A percentile compares a stretch with the other conserved stretches of the same genome.
Conservation (phyloP, 2,113 vertebrate species). For the Zosterops pallidus region DNA sequence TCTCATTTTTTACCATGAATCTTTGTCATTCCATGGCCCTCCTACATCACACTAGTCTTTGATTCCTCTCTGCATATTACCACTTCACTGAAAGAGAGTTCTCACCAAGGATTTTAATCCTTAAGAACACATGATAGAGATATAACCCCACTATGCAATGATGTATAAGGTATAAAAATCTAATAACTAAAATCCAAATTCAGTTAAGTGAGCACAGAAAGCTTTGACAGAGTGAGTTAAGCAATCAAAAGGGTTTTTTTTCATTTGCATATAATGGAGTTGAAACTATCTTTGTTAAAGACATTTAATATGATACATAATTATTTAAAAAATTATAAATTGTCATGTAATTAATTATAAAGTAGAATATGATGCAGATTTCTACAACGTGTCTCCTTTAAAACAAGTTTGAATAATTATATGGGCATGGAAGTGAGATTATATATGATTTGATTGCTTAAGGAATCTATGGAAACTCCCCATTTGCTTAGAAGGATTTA, state of each 20-base stretch:
- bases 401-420: neutral
- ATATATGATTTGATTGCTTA: neutral
- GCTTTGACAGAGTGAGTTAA: neutral
- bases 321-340: neutral
- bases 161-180: neutral
- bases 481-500: neutral
- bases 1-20: neutral
- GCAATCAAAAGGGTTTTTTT: neutral
- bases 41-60: neutral
- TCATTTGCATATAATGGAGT: neutral
- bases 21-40: neutral
- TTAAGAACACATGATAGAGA: neutral
- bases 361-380: neutral
- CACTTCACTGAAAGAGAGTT: neutral
- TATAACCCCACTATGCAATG: neutral
- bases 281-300: neutral
- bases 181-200: neutral
- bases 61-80: neutral
- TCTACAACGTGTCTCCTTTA: neutral
- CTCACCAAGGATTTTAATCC: neutral
- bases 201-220: neutral
- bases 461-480: neutral
- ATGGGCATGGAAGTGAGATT: neutral
- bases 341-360: neutral
- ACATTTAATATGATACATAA: neutral